Evolutionary conservation across 1,140 invertebrate genomes (phyloP).

Genomic region (Panagrolaimus sp.): DNA sequence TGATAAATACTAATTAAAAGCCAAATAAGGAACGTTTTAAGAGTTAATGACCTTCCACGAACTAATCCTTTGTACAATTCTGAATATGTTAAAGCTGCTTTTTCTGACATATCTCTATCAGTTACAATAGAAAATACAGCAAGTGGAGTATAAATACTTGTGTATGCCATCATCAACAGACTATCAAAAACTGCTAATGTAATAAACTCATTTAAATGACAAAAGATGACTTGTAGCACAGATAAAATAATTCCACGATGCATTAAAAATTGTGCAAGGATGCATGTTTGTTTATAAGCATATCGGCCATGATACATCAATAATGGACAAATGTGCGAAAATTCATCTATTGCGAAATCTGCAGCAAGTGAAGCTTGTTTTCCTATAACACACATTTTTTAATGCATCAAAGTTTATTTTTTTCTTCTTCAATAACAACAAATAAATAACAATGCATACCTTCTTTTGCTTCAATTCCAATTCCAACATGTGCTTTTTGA

Average conservation of each 20-base stretch:
- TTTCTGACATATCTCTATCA: conserved; percentile 88
- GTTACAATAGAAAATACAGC: conserved; percentile 88
- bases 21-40: conserved; percentile 99
- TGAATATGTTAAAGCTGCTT: conserved; percentile 86
- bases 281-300: conserved; percentile 88
- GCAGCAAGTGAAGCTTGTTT: conserved; percentile 92
- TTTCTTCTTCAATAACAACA: too few relatives aligned
- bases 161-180: conserved; percentile 96
- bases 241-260: conserved; percentile 96
- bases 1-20: conserved; percentile 97
- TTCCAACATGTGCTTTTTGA: conserved; percentile 88
- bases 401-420: not conserved
- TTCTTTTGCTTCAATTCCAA: conserved; percentile 79
- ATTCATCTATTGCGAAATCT: conserved; percentile 92
- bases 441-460: not conserved
- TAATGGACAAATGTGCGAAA: conserved; percentile 75
- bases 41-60: conserved; percentile 71
- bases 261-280: conserved; percentile 94
- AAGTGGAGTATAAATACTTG: conserved; percentile 97
- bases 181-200: conserved; percentile 95
- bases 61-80: conserved; percentile 92
- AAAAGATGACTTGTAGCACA: conserved; percentile 97
- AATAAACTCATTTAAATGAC: conserved; percentile 94
- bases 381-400: conserved; percentile 62
- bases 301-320: conserved; percentile 88